Evolutionary conservation across 2,888 invertebrate species (phyloP).

Genomic region (Watsonalla binaria): DNA sequence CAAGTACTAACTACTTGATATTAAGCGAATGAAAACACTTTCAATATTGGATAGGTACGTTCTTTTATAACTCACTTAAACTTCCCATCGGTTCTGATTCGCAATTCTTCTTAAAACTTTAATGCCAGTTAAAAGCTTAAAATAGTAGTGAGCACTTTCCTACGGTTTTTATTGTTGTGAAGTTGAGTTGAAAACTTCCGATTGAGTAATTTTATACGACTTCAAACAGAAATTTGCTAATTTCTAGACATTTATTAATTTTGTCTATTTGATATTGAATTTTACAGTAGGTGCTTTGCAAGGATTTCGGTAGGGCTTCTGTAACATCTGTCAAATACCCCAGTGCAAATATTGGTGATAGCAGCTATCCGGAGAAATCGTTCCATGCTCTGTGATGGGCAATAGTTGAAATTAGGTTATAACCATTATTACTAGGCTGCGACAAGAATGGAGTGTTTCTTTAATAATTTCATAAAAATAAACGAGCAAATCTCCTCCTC

Average conservation of each 20-base stretch:
- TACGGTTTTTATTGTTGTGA: conserved; percentile 46
- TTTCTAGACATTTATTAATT: neutral
- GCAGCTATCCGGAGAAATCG: neutral
- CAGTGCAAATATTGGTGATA: neutral
- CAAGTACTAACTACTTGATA: neutral
- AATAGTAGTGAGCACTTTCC: conserved; percentile 52
- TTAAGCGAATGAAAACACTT: neutral
- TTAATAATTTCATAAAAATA: conserved; percentile 77
- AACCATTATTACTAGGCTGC: conserved; percentile 30
- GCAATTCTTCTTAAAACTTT: conserved; percentile 62
- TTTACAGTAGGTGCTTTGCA: too few relatives aligned
- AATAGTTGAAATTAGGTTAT: conserved; percentile 11
- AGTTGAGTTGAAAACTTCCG: conserved; percentile 32
- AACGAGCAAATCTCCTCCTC: conserved; percentile 75
- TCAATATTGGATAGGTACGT: neutral
- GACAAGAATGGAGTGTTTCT: conserved; percentile 63
- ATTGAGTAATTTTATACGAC: conserved; percentile 25
- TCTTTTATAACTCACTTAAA: conserved; percentile 37
- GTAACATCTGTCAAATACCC: too few relatives aligned
- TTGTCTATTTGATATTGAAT: too few relatives aligned
- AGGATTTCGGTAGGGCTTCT: too few relatives aligned
- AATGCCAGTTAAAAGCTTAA: conserved; percentile 65
- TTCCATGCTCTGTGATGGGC: conserved; percentile 1
- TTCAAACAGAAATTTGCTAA: conserved; percentile 10
- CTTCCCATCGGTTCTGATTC: conserved; percentile 58